Base-by-base conservation (phyloP, 1,140 invertebrate species). In the Scaptomyza montana region DNA sequence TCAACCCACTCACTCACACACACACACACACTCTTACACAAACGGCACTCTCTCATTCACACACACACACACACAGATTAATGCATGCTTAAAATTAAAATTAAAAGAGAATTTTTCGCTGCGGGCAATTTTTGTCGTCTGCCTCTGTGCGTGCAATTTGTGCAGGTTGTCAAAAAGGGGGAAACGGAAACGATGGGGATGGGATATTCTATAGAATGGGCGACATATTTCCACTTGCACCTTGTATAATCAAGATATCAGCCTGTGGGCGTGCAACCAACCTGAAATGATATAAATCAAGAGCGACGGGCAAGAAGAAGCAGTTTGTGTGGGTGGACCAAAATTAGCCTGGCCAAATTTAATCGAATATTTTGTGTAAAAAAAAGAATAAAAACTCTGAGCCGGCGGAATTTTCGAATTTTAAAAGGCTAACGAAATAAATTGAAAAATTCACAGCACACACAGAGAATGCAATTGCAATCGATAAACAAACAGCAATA, bases 21-120 rank as follows among this genome's bases (percentile, higher is more conserved):
- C 39, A 36, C 53, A 12, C 55, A 47, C 62, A 28, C 71, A 59
- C 61, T 21, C 3, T 21, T 21, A 54, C 55, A 64, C 45, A 43
- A 36, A 36, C 8, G 33, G 7, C 61, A 53, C 53, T 9, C 21
- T 45, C 16, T 43, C 65, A 41, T 65, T 59, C 57, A 61, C 36
- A 74, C 65, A 49, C 63, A 30, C 63, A 30, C 71, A 59, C 64
- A 55, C 50, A 61, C 45, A 43, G 71, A 73, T 71, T 72, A 86
- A 82, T 81, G 70, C 66, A 81, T 72, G 78, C 74, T 87, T 74
- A 87, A 85, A 84, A 84, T 74, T 77, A 77, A 68, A 79, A 74
- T 63, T 39, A 78, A 64, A 71, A 71, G 60, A 49, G 56, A 47
- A 53, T 89, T 74, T 36, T 36, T 36, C 39, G 60, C 84, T 89